Conservation (phyloP, 1,140 invertebrate genomes). For the Spodoptera litura region DNA sequence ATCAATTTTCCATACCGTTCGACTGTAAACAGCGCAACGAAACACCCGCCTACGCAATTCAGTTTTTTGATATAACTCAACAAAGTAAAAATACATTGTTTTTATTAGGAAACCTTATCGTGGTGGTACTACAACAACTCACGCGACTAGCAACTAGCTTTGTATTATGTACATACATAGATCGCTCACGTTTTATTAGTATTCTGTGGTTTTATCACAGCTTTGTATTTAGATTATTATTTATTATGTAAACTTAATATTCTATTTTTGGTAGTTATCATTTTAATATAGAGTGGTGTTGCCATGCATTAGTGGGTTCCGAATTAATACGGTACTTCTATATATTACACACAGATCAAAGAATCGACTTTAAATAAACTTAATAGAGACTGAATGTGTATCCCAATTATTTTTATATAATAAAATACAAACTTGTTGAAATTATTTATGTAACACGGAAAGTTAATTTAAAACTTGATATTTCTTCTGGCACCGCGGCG, state of each 20-base stretch:
- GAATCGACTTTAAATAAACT: background rate
- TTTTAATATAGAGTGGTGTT: no score
- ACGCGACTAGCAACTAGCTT: background rate
- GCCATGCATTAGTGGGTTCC: no score
- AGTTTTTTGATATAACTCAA: constrained; percentile 15
- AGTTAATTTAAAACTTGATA: constrained; percentile 51
- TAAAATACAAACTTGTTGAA: constrained; percentile 13
- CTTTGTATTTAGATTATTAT: no score
- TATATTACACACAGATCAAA: background rate
- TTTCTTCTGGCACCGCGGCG: constrained; percentile 69
- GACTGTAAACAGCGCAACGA: constrained; percentile 24
- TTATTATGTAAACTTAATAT: background rate
- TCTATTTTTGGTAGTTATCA: no score
- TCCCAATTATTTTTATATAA: constrained; percentile 40
- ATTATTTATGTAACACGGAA: constrained; percentile 56
- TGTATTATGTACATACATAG: background rate
- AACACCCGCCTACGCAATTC: constrained; percentile 33
- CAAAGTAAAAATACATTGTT: constrained; percentile 18
- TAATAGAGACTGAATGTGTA: background rate
- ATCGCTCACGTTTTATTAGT: background rate
- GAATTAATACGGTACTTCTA: no score
- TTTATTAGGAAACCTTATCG: constrained; percentile 11
- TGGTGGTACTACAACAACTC: background rate
- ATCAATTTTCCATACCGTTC: constrained; percentile 32
- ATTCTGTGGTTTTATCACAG: background rate